These are phyloP conservation scores for Macrobrachium nipponense DNA, from an alignment of 1,140 invertebrate species.

Conservation along the genomic window DNA sequence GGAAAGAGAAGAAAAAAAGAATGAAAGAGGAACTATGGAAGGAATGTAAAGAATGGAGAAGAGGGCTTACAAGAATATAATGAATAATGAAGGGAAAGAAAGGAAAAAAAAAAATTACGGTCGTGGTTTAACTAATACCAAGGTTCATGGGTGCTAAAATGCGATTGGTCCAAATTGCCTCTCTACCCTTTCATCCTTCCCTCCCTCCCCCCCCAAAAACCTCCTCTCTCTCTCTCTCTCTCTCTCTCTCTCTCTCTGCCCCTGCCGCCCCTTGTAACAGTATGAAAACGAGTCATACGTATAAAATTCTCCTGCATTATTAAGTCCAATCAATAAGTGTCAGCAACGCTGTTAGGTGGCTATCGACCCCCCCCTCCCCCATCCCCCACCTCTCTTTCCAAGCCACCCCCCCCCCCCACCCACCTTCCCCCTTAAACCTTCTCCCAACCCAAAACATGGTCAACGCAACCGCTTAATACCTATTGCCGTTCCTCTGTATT, in stretches of 20 bases:
- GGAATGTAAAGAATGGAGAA: too few relatives aligned
- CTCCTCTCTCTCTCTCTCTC: neutral
- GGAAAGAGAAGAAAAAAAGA: too few relatives aligned
- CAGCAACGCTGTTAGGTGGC: neutral
- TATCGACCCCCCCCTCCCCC: neutral
- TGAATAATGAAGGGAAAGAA: too few relatives aligned
- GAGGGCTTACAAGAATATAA: too few relatives aligned
- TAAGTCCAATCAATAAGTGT: constrained; percentile 9
- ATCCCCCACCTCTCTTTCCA: neutral
- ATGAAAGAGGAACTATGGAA: too few relatives aligned
- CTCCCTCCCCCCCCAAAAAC: neutral
- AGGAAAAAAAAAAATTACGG: too few relatives aligned
- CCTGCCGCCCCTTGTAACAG: neutral
- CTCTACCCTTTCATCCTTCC: neutral
- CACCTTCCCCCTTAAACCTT: neutral
- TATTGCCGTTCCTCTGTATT: too few relatives aligned
- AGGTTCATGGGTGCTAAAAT: too few relatives aligned
- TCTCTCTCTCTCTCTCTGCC: neutral
- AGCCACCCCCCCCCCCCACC: neutral
- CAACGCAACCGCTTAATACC: too few relatives aligned
- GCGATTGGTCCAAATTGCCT: too few relatives aligned
- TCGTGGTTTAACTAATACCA: too few relatives aligned
- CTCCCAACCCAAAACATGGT: neutral
- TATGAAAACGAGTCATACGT: neutral
- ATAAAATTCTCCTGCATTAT: constrained; percentile 11